Percentiles rank a stretch among this genome's conserved stretches.
Conservation (phyloP, 2,113 vertebrate species). For the Sylvietta virens region DNA sequence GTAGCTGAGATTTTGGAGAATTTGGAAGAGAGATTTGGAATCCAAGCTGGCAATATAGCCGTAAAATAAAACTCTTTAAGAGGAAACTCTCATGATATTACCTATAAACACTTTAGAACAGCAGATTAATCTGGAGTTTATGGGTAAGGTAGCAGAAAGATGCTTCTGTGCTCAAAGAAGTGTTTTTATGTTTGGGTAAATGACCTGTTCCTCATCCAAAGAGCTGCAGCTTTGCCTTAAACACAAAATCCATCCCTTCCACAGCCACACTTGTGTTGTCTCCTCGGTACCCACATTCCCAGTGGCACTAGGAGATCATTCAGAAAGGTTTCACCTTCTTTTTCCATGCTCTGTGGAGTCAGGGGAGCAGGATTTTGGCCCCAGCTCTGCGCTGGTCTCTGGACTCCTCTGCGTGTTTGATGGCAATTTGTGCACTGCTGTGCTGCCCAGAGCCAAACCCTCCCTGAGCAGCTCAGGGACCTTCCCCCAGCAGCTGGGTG, state of each 20-base stretch:
- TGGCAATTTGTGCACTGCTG: background rate
- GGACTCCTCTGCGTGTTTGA: accelerated
- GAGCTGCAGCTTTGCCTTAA: background rate
- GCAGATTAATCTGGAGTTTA: background rate
- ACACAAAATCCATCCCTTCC: background rate
- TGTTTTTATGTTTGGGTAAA: background rate
- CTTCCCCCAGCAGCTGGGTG: background rate
- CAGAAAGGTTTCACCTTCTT: background rate
- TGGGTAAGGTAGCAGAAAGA: background rate
- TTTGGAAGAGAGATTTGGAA: too few relatives aligned
- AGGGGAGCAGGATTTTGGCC: background rate
- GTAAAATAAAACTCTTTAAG: background rate
- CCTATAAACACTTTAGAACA: background rate
- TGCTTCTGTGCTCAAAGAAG: background rate
- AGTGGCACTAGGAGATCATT: background rate
- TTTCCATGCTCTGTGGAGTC: background rate
- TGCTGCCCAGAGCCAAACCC: background rate
- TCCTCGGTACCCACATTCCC: background rate
- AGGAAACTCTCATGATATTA: background rate
- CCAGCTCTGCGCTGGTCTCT: accelerated
- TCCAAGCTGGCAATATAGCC: background rate
- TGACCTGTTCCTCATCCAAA: background rate
- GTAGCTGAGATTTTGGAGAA: background rate
- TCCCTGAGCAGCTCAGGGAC: background rate
- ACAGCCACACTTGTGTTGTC: accelerated